Base-by-base conservation (phyloP, 2,113 vertebrate genomes). In the Hydrochoerus hydrochaeris region DNA sequence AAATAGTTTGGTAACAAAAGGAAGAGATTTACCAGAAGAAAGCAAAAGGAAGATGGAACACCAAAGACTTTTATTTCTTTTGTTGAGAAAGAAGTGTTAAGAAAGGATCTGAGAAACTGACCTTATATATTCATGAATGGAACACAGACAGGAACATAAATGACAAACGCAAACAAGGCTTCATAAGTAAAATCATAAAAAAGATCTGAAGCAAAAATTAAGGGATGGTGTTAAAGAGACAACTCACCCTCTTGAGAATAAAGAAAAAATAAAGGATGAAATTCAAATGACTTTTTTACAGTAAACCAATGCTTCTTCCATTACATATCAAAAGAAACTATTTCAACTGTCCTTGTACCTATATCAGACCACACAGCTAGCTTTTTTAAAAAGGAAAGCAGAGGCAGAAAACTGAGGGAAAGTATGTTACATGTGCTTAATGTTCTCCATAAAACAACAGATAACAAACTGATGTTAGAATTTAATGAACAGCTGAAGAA, bases 81-180 rank as follows among this genome's bases (percentile, higher is more conserved):
- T 87, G 20, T 71, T 89, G 44, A 12, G 14, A 38, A 26, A 28
- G 26, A 58, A 35, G 7, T 28, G 3, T 57, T 32, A 95, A 95
- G 3, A 5, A 24, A 60, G 26, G 16, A 52, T 35, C 44, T 95
- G 16, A 90, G 58, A 95, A 93, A 10, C 17, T 80, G 54, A 67
- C n/a, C 62, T 91, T 89, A 24, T 71, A 90, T 87, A 86, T 46
- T 65, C 60, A 85, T 30, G 3, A 75, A 30, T 91, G 63, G 41
- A 89, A 77, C 49, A 83, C 28, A 95, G 19, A 63, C 7, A 84
- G 57, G 22, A 16, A 24, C 35, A 94, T 17, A 92, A 93, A 95
- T 63, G 32, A 90, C 30, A 65, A 94, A 89, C 22, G 24, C 92
- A 97, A 97, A 77, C 65, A 75, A 84, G 20, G 54, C 85, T 24